phyloP scores from a whole-genome alignment of 2,888 invertebrate genomes.

The Dusona sp. region DNA sequence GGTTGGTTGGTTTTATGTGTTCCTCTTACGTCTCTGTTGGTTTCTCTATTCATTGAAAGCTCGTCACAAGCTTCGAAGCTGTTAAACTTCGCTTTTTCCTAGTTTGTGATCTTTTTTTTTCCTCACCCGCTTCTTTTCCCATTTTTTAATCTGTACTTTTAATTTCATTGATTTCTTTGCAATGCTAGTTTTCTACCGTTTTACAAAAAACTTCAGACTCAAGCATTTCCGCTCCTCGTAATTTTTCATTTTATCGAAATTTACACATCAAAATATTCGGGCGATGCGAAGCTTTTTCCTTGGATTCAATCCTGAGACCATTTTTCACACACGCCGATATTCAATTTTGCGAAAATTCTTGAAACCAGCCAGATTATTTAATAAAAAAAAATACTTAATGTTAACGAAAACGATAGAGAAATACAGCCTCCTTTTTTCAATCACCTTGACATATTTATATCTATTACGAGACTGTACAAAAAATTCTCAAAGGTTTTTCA shows the following conservation, averaged over 20 bases:
- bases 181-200: constrained; percentile 68
- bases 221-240: constrained; percentile 59
- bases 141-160: constrained; percentile 22
- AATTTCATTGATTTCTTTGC: constrained; percentile 44
- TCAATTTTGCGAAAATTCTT: not conserved
- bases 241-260: constrained; percentile 5
- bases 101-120: constrained; percentile 44
- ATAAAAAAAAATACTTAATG: not conserved
- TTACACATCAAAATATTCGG: not conserved
- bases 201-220: constrained; percentile 62
- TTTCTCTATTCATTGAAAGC: constrained; percentile 73
- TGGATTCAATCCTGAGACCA: not conserved
- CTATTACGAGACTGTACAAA: too few relatives aligned
- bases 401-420: not conserved
- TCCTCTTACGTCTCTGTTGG: not conserved
- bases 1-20: constrained; percentile 71
- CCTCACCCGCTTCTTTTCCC: not conserved
- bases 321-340: not conserved
- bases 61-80: constrained; percentile 76
- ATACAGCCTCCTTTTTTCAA: not conserved
- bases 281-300: not conserved
- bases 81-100: constrained; percentile 66
- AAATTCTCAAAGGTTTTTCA: too few relatives aligned
- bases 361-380: not conserved
- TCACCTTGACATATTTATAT: too few relatives aligned